These are phyloP conservation scores for Catharus fuscescens DNA, from an alignment of 2,113 vertebrate species.

Conservation along the genomic window DNA sequence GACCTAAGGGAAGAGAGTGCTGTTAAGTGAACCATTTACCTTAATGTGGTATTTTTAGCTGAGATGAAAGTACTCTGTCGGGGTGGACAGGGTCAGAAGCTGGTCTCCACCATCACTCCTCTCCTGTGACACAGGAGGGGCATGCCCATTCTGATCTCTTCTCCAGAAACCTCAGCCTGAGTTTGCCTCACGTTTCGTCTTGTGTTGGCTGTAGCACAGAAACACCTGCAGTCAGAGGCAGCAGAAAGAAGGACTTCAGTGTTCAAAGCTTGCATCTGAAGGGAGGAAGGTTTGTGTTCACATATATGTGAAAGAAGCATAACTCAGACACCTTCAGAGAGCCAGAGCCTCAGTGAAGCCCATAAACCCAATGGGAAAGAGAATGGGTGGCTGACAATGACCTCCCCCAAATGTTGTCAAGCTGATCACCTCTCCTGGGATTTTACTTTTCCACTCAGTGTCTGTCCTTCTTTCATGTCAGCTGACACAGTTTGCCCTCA, in stretches of 20 bases:
- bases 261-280: neutral
- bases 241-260: neutral
- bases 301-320: neutral
- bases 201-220: neutral
- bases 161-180: neutral
- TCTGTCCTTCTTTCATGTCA: neutral
- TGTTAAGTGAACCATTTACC: neutral
- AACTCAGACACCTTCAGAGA: neutral
- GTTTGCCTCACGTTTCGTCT: neutral
- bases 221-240: neutral
- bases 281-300: neutral
- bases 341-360: neutral
- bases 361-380: neutral
- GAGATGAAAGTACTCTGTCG: neutral
- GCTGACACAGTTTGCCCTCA: neutral
- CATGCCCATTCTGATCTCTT: neutral
- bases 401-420: neutral
- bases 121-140: fast-evolving
- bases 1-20: neutral
- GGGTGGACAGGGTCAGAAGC: neutral
- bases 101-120: neutral
- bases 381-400: neutral
- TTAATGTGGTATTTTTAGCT: neutral
- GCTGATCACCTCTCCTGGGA: neutral
- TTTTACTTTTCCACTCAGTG: neutral